Conservation (phyloP, 2,113 vertebrate genomes). For the Elgaria multicarinata region DNA sequence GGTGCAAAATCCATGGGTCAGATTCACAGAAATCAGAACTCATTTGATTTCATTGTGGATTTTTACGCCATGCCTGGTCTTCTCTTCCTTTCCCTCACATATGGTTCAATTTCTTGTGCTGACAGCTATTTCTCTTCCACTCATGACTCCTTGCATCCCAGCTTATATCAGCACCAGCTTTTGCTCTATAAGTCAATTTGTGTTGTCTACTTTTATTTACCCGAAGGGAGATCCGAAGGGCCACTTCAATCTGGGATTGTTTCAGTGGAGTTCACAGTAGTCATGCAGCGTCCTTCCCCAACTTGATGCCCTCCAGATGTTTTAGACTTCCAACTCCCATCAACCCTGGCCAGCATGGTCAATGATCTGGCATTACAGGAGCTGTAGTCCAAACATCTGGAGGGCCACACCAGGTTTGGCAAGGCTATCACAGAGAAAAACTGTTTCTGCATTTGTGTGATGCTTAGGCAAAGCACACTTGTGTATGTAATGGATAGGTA, state of each 20-base stretch:
- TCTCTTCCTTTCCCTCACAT: neutral
- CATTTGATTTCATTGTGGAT: too few relatives aligned
- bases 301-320: too few relatives aligned
- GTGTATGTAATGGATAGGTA: neutral
- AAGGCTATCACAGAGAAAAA: neutral
- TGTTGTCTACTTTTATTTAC: neutral
- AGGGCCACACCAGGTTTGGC: too few relatives aligned
- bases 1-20: too few relatives aligned
- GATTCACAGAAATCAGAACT: too few relatives aligned
- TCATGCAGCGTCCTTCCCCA: too few relatives aligned
- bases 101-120: neutral
- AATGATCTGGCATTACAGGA: too few relatives aligned
- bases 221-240: neutral
- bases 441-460: slow-evolving; percentile 57
- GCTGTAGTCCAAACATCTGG: too few relatives aligned
- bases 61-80: too few relatives aligned
- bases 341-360: too few relatives aligned
- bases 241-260: neutral
- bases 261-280: too few relatives aligned
- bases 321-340: too few relatives aligned
- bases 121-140: neutral
- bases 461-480: slow-evolving; percentile 48
- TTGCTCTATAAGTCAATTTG: neutral
- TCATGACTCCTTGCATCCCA: neutral
- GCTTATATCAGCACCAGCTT: neutral